These are phyloP conservation scores for Plectropomus leopardus DNA, from an alignment of 2,113 vertebrate species.

Conservation along the genomic window DNA sequence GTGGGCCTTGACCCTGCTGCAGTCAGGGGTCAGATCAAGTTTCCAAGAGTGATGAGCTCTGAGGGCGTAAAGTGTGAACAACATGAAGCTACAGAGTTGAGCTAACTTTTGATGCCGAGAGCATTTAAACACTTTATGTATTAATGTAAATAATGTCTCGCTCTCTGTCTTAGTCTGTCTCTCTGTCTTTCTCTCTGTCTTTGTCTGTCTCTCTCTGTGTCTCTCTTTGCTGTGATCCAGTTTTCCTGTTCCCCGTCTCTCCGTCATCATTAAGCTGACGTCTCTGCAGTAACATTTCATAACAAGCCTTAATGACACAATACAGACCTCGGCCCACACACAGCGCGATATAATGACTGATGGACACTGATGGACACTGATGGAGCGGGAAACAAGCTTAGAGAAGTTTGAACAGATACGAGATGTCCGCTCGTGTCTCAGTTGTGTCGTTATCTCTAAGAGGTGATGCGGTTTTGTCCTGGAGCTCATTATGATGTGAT, in stretches of 20 bases:
- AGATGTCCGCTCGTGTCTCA: background rate
- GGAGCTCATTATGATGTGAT: background rate
- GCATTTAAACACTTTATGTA: too few species aligned
- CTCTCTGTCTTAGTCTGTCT: too few species aligned
- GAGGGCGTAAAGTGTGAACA: too few species aligned
- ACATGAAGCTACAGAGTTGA: too few species aligned
- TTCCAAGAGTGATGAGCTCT: too few species aligned
- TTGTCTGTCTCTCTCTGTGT: background rate
- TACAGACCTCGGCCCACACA: background rate
- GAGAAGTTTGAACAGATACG: background rate
- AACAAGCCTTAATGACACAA: background rate
- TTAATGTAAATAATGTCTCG: too few species aligned
- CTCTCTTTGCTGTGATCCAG: background rate
- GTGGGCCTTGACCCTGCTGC: too few species aligned
- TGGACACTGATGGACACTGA: background rate
- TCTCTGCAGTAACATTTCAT: background rate
- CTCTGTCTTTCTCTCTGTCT: background rate
- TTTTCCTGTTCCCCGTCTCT: background rate
- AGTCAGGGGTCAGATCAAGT: too few species aligned
- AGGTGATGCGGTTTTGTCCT: constrained; percentile 10
- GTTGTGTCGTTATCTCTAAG: background rate
- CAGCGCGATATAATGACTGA: background rate
- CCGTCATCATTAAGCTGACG: constrained; percentile 13
- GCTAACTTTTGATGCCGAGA: too few species aligned
- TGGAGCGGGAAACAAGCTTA: background rate